These are phyloP conservation scores for Laothoe populi DNA, from an alignment of 2,888 invertebrate genomes.

Conservation along the genomic window DNA sequence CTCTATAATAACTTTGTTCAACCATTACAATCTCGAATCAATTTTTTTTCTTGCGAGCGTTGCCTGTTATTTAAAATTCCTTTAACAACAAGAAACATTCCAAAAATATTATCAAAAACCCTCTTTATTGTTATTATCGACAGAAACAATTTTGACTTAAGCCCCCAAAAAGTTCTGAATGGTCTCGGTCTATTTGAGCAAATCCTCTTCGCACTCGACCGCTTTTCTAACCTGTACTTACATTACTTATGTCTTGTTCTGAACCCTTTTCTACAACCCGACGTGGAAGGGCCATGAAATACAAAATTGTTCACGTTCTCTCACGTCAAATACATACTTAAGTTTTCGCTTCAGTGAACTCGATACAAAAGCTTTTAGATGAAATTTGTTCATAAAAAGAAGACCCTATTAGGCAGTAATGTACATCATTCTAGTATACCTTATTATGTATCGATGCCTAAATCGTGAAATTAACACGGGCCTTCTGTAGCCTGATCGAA, in stretches of 20 bases:
- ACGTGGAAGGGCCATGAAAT: constrained; percentile 17
- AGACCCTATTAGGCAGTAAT: constrained; percentile 24
- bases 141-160: not conserved
- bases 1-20: no score
- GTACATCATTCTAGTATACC: no score
- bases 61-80: not conserved
- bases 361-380: constrained; percentile 50
- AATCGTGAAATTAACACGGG: no score
- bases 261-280: constrained; percentile 16
- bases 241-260: constrained; percentile 5
- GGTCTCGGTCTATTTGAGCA: not conserved
- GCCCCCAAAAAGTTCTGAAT: not conserved
- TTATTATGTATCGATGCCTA: constrained; percentile 4
- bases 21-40: no score
- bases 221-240: constrained; percentile 4
- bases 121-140: not conserved
- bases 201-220: constrained; percentile 8
- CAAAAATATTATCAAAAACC: not conserved
- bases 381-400: constrained; percentile 22
- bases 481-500: no score
- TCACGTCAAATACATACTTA: constrained; percentile 49
- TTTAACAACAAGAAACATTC: not conserved
- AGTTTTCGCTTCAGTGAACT: constrained; percentile 44
- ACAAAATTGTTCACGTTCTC: constrained; percentile 40
- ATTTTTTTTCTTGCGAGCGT: not conserved